Conservation (phyloP, 2,888 invertebrate species). For the Plebejus melissa region DNA sequence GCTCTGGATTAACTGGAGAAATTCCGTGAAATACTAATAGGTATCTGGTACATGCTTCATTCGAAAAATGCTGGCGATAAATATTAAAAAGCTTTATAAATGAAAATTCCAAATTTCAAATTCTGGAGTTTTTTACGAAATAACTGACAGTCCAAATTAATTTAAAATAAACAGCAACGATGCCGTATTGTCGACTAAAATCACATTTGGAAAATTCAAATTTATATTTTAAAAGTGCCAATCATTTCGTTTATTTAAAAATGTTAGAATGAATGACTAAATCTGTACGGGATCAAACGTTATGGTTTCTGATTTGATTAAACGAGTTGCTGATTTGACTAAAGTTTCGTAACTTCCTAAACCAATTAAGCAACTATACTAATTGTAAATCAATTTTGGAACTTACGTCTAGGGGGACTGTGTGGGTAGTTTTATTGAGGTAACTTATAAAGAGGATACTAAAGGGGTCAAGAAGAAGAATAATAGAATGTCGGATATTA, state of each 20-base stretch:
- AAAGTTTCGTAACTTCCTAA: slow-evolving; percentile 23
- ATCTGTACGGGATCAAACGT: not conserved
- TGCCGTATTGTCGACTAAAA: not conserved
- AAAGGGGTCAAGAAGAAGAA: not conserved
- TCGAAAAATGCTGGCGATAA: not conserved
- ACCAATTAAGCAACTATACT: slow-evolving; percentile 21
- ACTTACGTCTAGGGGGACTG: not conserved
- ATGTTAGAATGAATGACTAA: no score
- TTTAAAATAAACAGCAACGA: not conserved
- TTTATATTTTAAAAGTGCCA: not conserved
- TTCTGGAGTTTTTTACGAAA: not conserved
- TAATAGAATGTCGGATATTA: not conserved
- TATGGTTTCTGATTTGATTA: slow-evolving; percentile 27
- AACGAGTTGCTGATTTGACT: slow-evolving; percentile 25
- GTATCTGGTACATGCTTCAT: not conserved
- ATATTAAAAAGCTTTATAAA: not conserved
- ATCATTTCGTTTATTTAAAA: not conserved
- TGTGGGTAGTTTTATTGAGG: not conserved
- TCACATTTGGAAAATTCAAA: not conserved
- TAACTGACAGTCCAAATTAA: not conserved
- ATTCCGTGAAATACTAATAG: no score
- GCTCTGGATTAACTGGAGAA: no score
- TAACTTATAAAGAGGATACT: not conserved
- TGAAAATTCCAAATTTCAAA: not conserved
- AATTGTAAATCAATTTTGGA: slow-evolving; percentile 22